Conservation (phyloP, 2,888 invertebrate genomes). For the Pterobdella sp. region DNA sequence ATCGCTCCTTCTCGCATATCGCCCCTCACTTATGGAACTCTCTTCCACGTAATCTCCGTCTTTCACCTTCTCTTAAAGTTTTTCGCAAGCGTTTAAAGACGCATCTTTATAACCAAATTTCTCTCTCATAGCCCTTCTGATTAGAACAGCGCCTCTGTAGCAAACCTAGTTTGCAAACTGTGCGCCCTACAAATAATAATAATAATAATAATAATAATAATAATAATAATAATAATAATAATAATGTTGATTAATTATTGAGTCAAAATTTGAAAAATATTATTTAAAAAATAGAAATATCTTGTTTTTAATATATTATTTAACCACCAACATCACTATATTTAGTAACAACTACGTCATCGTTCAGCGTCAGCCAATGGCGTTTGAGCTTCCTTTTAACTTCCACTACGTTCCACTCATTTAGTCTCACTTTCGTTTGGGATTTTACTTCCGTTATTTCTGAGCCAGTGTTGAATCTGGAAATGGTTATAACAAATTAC, state of each 20-base stretch:
- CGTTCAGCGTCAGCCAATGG: slow-evolving; percentile 16
- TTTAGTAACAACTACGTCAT: background rate
- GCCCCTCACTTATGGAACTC: too few relatives aligned
- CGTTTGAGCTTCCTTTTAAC: slow-evolving; percentile 3
- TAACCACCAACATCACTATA: background rate
- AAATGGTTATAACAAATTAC: background rate
- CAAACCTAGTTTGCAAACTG: too few relatives aligned
- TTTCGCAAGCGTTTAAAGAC: too few relatives aligned
- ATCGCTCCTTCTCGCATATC: too few relatives aligned
- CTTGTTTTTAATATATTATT: background rate
- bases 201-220: too few relatives aligned
- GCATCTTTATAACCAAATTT: too few relatives aligned
- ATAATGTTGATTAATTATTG: background rate
- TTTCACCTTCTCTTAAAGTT: too few relatives aligned
- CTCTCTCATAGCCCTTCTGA: too few relatives aligned
- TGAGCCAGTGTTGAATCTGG: slow-evolving; percentile 23
- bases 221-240: too few relatives aligned
- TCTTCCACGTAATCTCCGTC: too few relatives aligned
- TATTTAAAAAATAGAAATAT: background rate
- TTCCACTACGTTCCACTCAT: slow-evolving; percentile 19
- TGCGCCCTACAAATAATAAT: too few relatives aligned
- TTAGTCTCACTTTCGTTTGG: background rate
- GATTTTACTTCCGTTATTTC: background rate
- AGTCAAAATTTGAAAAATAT: background rate
- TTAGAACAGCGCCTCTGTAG: too few relatives aligned